Base-by-base conservation (phyloP, 2,797 vertebrate genomes). In the Knipowitschia caucasica region DNA sequence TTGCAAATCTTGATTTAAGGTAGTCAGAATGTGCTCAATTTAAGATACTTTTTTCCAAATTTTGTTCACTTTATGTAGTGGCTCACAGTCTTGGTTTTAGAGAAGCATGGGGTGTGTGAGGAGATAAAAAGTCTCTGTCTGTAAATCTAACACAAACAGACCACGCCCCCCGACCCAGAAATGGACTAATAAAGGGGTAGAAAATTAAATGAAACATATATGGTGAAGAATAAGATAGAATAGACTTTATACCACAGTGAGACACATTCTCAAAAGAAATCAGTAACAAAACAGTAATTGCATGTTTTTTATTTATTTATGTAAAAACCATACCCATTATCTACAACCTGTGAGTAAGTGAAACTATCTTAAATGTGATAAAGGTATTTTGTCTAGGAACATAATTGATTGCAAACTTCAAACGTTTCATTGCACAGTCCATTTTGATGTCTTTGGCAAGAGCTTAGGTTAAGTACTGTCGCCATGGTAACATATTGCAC, bases 401-500 rank as follows among this genome's bases (percentile, higher is more conserved):
- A 69, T 31, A 64, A 75, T 20, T 15, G 57, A 79, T 87, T 69
- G 88, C 81, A 88, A 80, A 91, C 57, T 76, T 83, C 86, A 59
- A 81, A 80, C 88, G 7, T 86, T 75, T 84, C 64, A 88, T 83
- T 83, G 88, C 68, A 71, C 69, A 56, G 51, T 53, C 36, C 38
- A 31, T 54, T 56, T 25, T 39, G 40, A 45, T 77, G 81, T 87
- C 86, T 95, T 95, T 94, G 92, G 92, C 93, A 92, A 92, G 73
- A 92, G 88, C 85, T 30, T 47, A 47, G 45, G 17, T 12, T n/a
- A 47, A 17, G 27, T 31, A 47, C 43, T 27, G 25, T 45, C 17
- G 59, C 67, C 71, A 57, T 4, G 44, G 88, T 88, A 90, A 92
- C 85, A 72, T 92, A 95, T 92, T 93, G 92, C 92, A 94, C 92